phyloP scores from a whole-genome alignment of 2,113 vertebrate genomes.

The Antidorcas marsupialis region DNA sequence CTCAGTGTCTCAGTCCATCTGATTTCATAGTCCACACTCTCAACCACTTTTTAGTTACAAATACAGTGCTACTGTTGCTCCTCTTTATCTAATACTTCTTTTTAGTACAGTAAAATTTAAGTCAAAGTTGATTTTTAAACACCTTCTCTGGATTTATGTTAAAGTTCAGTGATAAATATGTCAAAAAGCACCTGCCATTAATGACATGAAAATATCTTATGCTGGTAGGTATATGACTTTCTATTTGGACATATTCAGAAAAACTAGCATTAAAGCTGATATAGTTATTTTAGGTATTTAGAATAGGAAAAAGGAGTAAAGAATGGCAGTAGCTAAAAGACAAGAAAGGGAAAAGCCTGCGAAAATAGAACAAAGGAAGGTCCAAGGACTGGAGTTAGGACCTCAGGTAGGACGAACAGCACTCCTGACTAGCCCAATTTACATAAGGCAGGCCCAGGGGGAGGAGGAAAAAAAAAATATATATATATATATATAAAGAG shows the following conservation, averaged over 20 bases:
- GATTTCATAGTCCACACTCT: background rate
- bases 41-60: background rate
- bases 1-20: background rate
- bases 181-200: slow-evolving; percentile 2
- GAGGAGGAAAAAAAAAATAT: accelerated
- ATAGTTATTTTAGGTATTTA: background rate
- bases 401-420: background rate
- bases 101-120: background rate
- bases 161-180: slow-evolving; percentile 16
- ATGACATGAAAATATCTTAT: background rate
- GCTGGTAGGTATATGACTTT: background rate
- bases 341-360: background rate
- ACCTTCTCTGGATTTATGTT: background rate
- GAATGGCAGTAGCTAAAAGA: background rate
- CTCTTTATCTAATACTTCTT: background rate
- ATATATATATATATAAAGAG: background rate
- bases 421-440: background rate
- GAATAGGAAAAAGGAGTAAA: background rate
- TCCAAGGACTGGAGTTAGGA: background rate
- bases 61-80: background rate
- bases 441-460: background rate
- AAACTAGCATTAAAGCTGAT: background rate
- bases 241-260: background rate
- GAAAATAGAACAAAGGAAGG: background rate
- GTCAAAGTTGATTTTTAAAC: background rate